Percentiles rank a stretch among this genome's conserved stretches.
These are phyloP conservation scores for Willowsia nigromaculata DNA, from an alignment of 2,888 invertebrate species.

Conservation along the genomic window DNA sequence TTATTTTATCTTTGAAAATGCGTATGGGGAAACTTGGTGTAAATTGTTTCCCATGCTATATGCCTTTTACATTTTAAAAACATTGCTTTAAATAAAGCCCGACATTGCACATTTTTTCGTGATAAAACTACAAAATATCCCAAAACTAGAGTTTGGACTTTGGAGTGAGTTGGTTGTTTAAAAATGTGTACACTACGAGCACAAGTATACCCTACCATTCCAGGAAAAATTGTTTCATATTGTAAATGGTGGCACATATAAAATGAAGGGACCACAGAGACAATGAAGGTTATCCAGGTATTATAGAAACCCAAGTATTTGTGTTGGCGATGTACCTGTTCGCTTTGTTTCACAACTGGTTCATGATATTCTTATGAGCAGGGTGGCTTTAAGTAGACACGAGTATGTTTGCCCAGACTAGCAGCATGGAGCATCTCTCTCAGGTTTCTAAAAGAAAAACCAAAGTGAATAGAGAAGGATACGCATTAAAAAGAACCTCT, in stretches of 20 bases:
- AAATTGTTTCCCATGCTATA: constrained; percentile 6
- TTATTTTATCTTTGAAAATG: background rate
- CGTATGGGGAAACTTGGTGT: constrained; percentile 26
- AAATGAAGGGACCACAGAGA: no score
- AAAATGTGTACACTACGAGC: background rate
- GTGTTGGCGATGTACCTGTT: background rate
- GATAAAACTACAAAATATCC: background rate
- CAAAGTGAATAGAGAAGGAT: background rate
- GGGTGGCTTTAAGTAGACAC: background rate
- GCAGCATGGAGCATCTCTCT: background rate
- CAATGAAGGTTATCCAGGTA: background rate
- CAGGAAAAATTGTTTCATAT: no score
- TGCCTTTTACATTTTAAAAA: background rate
- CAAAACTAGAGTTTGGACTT: background rate
- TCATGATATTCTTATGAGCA: no score
- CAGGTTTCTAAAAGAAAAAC: background rate
- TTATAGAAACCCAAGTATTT: background rate
- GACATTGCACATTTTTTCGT: background rate
- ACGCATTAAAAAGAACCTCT: background rate
- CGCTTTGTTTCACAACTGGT: background rate
- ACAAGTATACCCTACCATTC: background rate
- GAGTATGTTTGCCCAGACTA: background rate
- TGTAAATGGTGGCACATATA: no score
- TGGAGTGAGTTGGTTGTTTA: background rate
- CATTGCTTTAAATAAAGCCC: background rate